These are phyloP conservation scores for Notiomystis cincta DNA, from an alignment of 2,113 vertebrate species.

Conservation along the genomic window DNA sequence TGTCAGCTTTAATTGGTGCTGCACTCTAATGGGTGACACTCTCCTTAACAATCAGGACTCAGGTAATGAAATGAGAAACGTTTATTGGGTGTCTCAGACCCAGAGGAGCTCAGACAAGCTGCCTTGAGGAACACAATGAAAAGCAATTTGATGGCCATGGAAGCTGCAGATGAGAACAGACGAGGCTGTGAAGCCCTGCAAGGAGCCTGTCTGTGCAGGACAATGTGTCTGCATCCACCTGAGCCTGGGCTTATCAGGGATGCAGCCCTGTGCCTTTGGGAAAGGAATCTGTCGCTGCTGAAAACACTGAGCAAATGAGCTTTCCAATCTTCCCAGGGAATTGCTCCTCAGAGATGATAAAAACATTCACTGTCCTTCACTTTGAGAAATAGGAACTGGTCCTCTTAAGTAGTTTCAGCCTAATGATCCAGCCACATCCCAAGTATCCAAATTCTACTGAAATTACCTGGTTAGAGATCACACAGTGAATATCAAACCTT, in stretches of 20 bases:
- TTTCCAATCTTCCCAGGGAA: background rate
- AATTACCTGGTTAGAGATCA: background rate
- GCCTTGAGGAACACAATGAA: background rate
- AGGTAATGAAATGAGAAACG: background rate
- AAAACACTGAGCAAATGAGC: background rate
- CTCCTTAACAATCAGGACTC: background rate
- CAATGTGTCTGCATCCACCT: background rate
- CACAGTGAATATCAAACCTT: background rate
- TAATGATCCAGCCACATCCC: background rate
- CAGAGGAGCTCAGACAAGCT: background rate
- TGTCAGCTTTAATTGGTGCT: constrained; percentile 35
- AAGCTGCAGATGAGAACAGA: background rate
- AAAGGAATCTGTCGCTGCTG: background rate
- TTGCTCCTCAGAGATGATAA: background rate
- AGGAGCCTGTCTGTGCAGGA: background rate
- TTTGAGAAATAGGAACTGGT: background rate
- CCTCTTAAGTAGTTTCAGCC: background rate
- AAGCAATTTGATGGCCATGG: background rate
- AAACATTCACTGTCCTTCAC: background rate
- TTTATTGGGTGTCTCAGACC: background rate
- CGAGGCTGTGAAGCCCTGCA: background rate
- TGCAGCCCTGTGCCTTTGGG: background rate
- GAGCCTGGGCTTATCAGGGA: background rate
- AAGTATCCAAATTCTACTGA: background rate
- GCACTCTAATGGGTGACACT: background rate